These are phyloP conservation scores for Psittacara wagleri DNA, from an alignment of 2,113 vertebrate species.

Conservation along the genomic window DNA sequence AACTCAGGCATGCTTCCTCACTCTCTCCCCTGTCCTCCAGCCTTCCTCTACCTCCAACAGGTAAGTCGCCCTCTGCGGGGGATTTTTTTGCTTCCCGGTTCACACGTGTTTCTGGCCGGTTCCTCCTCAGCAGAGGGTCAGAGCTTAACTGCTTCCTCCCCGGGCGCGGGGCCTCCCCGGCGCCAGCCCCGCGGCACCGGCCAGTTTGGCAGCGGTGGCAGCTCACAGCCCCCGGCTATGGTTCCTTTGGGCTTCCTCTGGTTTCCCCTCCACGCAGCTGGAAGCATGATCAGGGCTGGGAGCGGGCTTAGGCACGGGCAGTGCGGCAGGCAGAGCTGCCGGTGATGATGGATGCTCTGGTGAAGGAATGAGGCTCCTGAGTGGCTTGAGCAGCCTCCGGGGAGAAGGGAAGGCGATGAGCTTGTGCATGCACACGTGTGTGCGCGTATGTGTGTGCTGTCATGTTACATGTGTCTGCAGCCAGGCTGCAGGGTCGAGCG, in stretches of 20 bases:
- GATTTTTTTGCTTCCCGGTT: conserved; percentile 51
- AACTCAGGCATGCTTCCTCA: conserved; percentile 92
- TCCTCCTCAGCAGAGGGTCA: background rate
- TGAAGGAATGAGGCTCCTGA: background rate
- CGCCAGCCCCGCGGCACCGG: background rate
- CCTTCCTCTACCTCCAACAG: conserved; percentile 97
- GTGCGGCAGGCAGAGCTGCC: conserved; percentile 16
- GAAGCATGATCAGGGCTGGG: background rate
- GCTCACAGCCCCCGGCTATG: background rate
- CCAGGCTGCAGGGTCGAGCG: background rate
- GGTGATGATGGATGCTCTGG: background rate
- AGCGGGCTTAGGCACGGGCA: background rate
- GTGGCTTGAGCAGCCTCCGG: background rate
- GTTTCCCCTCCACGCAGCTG: background rate
- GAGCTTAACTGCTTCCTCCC: background rate
- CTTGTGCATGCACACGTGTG: background rate
- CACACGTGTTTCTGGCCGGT: conserved; percentile 67
- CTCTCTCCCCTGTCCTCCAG: conserved; percentile 89
- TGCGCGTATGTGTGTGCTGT: accelerated
- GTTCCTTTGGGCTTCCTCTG: background rate
- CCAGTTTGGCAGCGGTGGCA: background rate
- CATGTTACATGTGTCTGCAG: accelerated
- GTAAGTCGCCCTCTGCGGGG: conserved; percentile 80
- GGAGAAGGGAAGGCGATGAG: background rate
- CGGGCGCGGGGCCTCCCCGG: background rate